Percentiles rank a stretch among this genome's conserved stretches.
Evolutionary conservation across 2,113 vertebrate species (phyloP).

Genomic region (Arizona elegans): DNA sequence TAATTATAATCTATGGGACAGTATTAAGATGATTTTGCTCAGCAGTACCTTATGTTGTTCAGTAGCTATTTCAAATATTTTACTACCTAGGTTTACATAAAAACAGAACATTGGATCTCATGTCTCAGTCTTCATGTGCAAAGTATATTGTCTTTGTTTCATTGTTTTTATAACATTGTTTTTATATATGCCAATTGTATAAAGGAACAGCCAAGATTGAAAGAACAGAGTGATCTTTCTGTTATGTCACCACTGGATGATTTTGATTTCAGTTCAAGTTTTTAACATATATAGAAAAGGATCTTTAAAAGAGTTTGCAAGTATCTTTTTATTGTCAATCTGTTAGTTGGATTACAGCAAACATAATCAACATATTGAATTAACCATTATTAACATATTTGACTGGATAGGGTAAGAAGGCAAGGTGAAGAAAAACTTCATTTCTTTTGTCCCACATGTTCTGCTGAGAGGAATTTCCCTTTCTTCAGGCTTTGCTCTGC

Average conservation of each 20-base stretch:
- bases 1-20: constrained; percentile 54
- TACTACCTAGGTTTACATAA: background rate
- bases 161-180: background rate
- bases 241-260: background rate
- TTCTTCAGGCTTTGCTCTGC: background rate
- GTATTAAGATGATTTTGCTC: background rate
- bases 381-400: background rate
- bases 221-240: background rate
- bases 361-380: background rate
- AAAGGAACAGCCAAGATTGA: background rate
- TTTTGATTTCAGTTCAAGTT: background rate
- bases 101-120: background rate
- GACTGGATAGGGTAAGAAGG: background rate
- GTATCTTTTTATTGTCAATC: background rate
- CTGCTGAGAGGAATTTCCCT: background rate
- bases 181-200: background rate
- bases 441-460: background rate
- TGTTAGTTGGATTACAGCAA: background rate
- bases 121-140: background rate
- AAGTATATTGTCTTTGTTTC: background rate
- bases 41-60: background rate
- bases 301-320: background rate
- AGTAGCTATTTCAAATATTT: background rate
- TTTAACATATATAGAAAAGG: background rate
- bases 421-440: background rate